A percentile compares a stretch with the other conserved stretches of the same genome.
These are phyloP conservation scores for Chloroceryle inda DNA, from an alignment of 2,797 vertebrate species.

Conservation along the genomic window DNA sequence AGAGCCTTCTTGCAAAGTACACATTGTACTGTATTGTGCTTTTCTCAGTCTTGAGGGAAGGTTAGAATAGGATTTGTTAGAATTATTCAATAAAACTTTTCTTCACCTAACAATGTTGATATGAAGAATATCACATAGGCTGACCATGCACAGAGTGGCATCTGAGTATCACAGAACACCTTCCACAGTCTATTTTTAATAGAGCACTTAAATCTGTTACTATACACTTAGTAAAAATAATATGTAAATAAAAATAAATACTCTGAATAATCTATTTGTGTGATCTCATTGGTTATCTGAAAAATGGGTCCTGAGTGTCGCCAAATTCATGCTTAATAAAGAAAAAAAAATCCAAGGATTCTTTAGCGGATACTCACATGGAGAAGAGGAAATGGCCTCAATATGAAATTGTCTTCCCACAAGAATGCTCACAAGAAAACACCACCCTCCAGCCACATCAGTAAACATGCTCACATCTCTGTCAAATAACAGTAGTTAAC, in stretches of 20 bases:
- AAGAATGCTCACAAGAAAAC: background rate
- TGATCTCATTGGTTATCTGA: background rate
- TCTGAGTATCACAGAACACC: background rate
- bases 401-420: background rate
- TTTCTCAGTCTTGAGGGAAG: background rate
- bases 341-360: background rate
- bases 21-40: background rate
- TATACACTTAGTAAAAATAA: background rate
- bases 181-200: background rate
- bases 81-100: background rate
- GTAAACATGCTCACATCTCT: background rate
- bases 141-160: background rate
- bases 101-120: background rate
- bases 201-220: background rate
- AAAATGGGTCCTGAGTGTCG: too few relatives aligned
- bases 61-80: background rate
- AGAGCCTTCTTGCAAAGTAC: background rate
- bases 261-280: background rate
- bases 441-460: background rate
- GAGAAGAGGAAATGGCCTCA: background rate
- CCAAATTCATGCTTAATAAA: background rate
- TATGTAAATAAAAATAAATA: background rate
- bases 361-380: background rate
- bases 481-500: background rate
- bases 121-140: background rate